Evolutionary conservation across 2,113 vertebrate genomes (phyloP), one percentile per base, ranked within the genome.

Genomic region (Centropristis striata): DNA sequence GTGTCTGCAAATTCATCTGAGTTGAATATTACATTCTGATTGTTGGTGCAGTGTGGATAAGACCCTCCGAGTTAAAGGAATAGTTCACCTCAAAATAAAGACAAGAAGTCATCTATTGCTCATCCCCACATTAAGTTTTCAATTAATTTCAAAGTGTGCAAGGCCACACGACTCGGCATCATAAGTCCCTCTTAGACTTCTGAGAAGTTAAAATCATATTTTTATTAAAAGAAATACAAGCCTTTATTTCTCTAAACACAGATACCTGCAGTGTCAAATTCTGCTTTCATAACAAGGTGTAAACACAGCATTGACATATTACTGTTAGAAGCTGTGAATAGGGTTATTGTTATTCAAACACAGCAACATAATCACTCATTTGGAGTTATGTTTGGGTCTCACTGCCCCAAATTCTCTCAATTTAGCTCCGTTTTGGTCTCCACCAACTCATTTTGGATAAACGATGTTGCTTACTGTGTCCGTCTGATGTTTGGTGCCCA

Each of bases 1-100:
- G 63, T 42, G 67, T 75, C 57, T 73, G 25, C 39, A 16, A 32
- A 32, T 77, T 32, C 1, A 61, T 74, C 80, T n/a, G 59, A 71
- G 60, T 10, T 72, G 66, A 71, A 28, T 51, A 39, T 85, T 90
- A 92, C 91, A 90, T 92, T 92, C 88, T 71, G 80, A 76, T 37
- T 58, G 61, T 37, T 61, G 42, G 44, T 55, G 59, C 8, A 42
- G 49, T 23, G 28, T 66, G 28, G 46, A 36, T 27, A 28, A 53
- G 20, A 66, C 8, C 53, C 50, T 32, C 9, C 12, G n/a, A 21
- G 32, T 51, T 71, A 76, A 85, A 88, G 79, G 67, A 81, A 55
- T n/a, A 80, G 84, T 86, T 83, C 79, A 79, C 71, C 72, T 32
- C 46, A 67, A 47, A 83, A 68, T 69, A 69, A 60, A 65, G 46